Evolutionary conservation across 2,797 vertebrate genomes (phyloP).

Genomic region (Scleropages formosus): DNA sequence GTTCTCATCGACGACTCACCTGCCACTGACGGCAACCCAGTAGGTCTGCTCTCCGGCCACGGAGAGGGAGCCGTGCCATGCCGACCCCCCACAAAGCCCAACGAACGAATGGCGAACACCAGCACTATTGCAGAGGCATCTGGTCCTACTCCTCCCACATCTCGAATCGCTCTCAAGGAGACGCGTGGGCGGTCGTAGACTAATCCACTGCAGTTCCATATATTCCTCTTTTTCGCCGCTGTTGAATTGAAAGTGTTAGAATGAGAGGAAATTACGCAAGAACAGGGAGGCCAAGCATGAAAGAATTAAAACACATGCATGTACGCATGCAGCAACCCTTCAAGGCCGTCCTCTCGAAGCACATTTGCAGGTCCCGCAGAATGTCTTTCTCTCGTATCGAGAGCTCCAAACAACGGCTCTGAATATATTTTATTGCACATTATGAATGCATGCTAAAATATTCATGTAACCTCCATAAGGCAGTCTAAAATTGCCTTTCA

Average conservation of each 20-base stretch:
- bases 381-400: not conserved
- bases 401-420: not conserved
- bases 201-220: not conserved
- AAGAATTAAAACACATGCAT: not conserved
- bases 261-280: constrained; percentile 1
- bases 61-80: constrained; percentile 29
- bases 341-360: not conserved
- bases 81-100: constrained; percentile 43
- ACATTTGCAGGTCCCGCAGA: too few species aligned
- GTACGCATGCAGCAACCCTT: not conserved
- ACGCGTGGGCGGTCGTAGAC: not conserved
- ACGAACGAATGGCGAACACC: constrained; percentile 46
- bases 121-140: constrained; percentile 1
- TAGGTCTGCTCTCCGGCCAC: constrained; percentile 16
- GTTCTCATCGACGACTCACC: constrained; percentile 36
- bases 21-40: constrained; percentile 1
- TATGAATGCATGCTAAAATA: not conserved
- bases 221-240: not conserved
- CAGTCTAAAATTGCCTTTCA: not conserved
- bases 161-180: not conserved
- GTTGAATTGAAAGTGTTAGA: not conserved
- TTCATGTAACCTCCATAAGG: not conserved
- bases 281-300: not conserved
- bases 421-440: not conserved
- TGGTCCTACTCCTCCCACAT: not conserved